Evolutionary conservation across 1,140 invertebrate species (phyloP), one percentile per base, ranked within the genome.

Genomic region (Venturia canescens): DNA sequence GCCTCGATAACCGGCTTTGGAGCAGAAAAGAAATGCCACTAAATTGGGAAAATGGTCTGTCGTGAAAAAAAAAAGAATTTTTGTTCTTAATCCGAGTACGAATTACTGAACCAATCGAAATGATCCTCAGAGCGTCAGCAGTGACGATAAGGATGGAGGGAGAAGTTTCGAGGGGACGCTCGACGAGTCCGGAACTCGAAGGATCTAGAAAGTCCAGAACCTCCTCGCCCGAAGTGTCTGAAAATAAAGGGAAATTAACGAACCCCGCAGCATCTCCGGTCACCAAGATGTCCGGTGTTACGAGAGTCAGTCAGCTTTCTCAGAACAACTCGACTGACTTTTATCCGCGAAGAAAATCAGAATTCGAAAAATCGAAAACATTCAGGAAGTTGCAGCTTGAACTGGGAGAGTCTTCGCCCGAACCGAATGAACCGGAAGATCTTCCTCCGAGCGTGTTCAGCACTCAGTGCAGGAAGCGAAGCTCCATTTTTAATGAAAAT

Each of bases 311-410:
- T 63, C 70, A 80, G 21, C 3, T 80, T 50, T 29, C 2, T 34
- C 38, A 66, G 18, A 74, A 80, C 29, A 74, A 27, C 21, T 34
- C 69, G n/a, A 81, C 26, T 44, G 66, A 75, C 60, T 76, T 23
- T 57, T 81, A 81, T 70, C 80, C 80, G 0, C 21, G 80, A 18
- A 66, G 80, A 50, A 81, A 81, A 70, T 81, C 80, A 0, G 80
- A 81, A 44, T 81, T 81, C 27, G 80, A 81, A 57, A 81, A 81
- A 57, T 81, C 80, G 9, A 76, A 76, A 23, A 81, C 76, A 4
- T 81, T 81, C 29, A 23, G 80, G 0, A 81, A 81, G 48, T 74
- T 81, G n/a, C 77, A 71, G n/a, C 4, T 70, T 66, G 77, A 79
- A 53, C 66, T 79, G 9, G 75, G 75, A 9, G 75, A 77, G 38